Percentiles rank a stretch among this genome's conserved stretches.
These are phyloP conservation scores for Desmophyllum pertusum DNA, from an alignment of 92 coral and sea anemone species.

Conservation along the genomic window DNA sequence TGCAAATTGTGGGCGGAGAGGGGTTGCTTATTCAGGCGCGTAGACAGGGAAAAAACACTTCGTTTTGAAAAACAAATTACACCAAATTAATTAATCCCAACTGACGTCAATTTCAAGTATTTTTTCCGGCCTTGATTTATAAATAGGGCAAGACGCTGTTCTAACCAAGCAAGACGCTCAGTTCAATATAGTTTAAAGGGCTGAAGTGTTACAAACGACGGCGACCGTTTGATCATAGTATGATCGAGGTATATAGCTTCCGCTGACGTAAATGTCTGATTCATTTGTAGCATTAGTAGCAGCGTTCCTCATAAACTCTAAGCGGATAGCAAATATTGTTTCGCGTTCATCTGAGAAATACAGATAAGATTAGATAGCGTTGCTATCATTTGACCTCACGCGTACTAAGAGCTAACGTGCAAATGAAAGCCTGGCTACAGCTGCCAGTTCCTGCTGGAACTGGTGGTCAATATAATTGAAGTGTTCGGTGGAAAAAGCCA, in stretches of 20 bases:
- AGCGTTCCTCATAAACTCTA: background rate
- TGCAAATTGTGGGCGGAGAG: background rate
- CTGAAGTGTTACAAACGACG: background rate
- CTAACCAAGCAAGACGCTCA: slow-evolving; percentile 1
- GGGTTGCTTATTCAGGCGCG: too few species aligned
- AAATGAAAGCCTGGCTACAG: too few species aligned
- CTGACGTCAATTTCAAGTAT: slow-evolving; percentile 19
- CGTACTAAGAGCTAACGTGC: too few species aligned
- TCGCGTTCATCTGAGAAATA: background rate
- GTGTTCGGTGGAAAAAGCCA: too few species aligned
- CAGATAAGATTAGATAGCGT: background rate
- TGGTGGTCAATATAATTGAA: too few species aligned
- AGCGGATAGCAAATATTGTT: background rate
- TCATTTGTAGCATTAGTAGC: slow-evolving; percentile 16
- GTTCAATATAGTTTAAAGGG: background rate
- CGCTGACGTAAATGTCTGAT: slow-evolving; percentile 10
- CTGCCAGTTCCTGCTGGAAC: too few species aligned
- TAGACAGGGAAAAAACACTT: background rate
- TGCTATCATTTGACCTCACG: background rate
- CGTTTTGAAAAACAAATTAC: background rate
- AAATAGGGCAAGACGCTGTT: background rate
- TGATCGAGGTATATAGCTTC: background rate
- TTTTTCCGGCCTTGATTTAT: slow-evolving; percentile 10
- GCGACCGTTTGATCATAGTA: background rate
- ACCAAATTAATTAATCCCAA: background rate